phyloP scores from a whole-genome alignment of 2,888 invertebrate species.

The Brachyptera risi region DNA sequence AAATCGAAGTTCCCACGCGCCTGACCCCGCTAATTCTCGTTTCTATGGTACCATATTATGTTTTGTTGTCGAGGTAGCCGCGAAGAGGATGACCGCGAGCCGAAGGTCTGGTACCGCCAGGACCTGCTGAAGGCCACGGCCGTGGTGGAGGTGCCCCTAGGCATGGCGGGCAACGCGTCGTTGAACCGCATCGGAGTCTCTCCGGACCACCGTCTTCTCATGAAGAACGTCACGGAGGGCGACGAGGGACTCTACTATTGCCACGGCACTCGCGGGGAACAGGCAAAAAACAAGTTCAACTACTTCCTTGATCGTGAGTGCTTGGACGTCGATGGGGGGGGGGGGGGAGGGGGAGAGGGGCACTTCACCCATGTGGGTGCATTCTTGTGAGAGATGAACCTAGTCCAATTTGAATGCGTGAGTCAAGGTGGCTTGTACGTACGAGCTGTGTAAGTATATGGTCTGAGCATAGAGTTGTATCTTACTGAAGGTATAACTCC shows the following conservation, averaged over 20 bases:
- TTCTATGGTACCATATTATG: too few relatives aligned
- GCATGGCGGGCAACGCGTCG: slow-evolving; percentile 47
- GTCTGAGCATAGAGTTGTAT: too few relatives aligned
- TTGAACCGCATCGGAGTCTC: slow-evolving; percentile 47
- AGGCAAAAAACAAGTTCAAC: slow-evolving; percentile 44
- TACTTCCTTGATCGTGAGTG: slow-evolving; percentile 49
- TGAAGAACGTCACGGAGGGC: slow-evolving; percentile 43
- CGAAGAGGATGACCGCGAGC: slow-evolving; percentile 22
- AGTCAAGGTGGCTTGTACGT: too few relatives aligned
- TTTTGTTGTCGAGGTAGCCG: slow-evolving; percentile 14
- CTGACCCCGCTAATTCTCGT: too few relatives aligned
- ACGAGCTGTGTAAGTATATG: too few relatives aligned
- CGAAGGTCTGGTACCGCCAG: slow-evolving; percentile 29
- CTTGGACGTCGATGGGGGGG: too few relatives aligned
- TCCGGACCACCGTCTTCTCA: slow-evolving; percentile 47
- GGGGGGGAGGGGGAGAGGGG: too few relatives aligned
- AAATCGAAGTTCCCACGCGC: too few relatives aligned
- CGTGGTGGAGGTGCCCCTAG: slow-evolving; percentile 46
- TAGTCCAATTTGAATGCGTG: too few relatives aligned
- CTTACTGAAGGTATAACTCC: too few relatives aligned
- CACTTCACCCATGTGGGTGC: too few relatives aligned
- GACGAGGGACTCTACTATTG: slow-evolving; percentile 53
- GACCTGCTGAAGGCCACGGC: slow-evolving; percentile 36
- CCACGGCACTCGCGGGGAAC: slow-evolving; percentile 42
- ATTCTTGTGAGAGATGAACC: too few relatives aligned